Evolutionary conservation across 2,113 vertebrate genomes (phyloP).

Genomic region (Apodemus speciosus): DNA sequence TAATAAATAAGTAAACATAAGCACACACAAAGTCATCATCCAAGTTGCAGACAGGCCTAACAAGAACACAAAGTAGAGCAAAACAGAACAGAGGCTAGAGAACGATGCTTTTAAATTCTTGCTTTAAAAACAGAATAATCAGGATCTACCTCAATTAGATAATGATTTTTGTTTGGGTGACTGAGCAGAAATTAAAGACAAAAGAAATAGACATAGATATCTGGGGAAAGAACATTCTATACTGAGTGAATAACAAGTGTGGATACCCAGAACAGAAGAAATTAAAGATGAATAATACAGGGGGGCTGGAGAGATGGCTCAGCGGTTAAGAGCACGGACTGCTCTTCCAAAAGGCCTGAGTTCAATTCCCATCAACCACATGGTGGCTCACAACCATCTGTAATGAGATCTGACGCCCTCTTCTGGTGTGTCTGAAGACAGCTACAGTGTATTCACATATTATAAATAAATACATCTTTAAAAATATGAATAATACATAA

Average conservation of each 20-base stretch:
- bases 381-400: too few species aligned
- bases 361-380: too few species aligned
- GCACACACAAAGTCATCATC: neutral
- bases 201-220: neutral
- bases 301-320: too few species aligned
- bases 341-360: too few species aligned
- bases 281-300: neutral
- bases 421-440: too few species aligned
- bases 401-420: too few species aligned
- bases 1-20: neutral
- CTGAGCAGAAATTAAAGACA: constrained; percentile 16
- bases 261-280: neutral
- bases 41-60: neutral
- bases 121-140: neutral
- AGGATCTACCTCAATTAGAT: constrained; percentile 31
- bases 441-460: too few species aligned
- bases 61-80: constrained; percentile 22
- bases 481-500: neutral
- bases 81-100: neutral
- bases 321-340: too few species aligned
- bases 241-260: neutral
- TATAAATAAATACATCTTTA: too few species aligned
- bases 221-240: neutral
- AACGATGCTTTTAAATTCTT: constrained; percentile 42
- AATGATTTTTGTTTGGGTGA: constrained; percentile 24